phyloP scores from a whole-genome alignment of 2,113 vertebrate genomes.

The Nothoprocta perdicaria region DNA sequence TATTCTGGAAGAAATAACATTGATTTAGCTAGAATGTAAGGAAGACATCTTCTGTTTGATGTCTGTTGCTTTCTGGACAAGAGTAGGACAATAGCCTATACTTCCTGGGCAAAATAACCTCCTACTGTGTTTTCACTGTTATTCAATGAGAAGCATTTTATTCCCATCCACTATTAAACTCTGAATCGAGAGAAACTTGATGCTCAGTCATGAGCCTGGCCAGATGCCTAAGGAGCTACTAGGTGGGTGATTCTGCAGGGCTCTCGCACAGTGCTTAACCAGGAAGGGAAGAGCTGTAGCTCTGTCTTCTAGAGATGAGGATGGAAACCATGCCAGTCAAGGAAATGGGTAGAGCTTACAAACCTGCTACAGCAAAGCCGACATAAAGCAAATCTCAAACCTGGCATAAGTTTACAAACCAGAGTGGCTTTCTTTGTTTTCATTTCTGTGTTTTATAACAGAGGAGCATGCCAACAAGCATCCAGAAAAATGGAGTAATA shows the following conservation, averaged over 20 bases:
- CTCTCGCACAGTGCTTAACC: not conserved
- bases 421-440: not conserved
- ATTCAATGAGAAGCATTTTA: slow-evolving; percentile 19
- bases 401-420: fast-evolving
- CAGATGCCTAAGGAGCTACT: not conserved
- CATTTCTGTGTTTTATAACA: not conserved
- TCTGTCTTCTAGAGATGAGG: not conserved
- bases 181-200: not conserved
- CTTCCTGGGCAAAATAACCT: slow-evolving; percentile 21
- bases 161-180: slow-evolving; percentile 30
- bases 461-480: not conserved
- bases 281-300: not conserved
- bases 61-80: slow-evolving; percentile 41
- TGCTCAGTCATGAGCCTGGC: not conserved
- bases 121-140: slow-evolving; percentile 1
- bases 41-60: slow-evolving; percentile 38
- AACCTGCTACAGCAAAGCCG: not conserved
- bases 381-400: not conserved
- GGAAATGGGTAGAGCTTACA: not conserved
- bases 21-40: slow-evolving; percentile 50
- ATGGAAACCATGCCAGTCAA: not conserved
- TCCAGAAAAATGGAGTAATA: not conserved
- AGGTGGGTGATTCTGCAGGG: not conserved
- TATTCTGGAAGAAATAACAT: slow-evolving; percentile 51
- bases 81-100: slow-evolving; percentile 35